Evolutionary conservation across 2,113 vertebrate genomes (phyloP).

Genomic region (Pipra filicauda): DNA sequence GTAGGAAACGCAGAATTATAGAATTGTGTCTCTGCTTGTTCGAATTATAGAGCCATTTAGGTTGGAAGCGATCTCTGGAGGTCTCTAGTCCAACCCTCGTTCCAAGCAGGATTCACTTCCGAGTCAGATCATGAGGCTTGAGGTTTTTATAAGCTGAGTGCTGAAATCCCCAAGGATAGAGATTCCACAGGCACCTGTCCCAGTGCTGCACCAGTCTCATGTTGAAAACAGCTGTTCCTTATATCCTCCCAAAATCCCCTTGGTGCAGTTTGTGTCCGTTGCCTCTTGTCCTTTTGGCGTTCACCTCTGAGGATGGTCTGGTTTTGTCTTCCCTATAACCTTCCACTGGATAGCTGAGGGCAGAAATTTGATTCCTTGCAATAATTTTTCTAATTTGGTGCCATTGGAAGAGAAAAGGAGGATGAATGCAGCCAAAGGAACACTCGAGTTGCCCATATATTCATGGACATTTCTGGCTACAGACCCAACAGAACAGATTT

Average conservation of each 20-base stretch:
- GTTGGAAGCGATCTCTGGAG: not conserved
- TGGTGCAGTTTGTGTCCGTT: not conserved
- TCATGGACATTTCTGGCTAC: not conserved
- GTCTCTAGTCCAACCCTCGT: not conserved
- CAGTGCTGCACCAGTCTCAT: not conserved
- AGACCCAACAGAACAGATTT: not conserved
- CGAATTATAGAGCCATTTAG: not conserved
- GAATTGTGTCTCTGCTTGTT: not conserved
- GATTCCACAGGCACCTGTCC: not conserved
- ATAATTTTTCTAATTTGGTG: not conserved
- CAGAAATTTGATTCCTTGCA: not conserved
- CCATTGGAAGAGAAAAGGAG: not conserved
- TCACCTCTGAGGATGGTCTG: not conserved
- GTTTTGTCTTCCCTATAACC: not conserved
- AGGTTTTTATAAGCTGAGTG: not conserved
- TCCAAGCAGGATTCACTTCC: not conserved
- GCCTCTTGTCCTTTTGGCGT: not conserved
- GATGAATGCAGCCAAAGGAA: not conserved
- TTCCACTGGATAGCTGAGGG: not conserved
- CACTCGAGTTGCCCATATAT: not conserved
- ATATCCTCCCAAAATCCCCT: not conserved
- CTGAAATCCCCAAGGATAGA: not conserved
- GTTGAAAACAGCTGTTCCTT: not conserved
- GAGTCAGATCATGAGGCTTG: not conserved
- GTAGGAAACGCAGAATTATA: not conserved